Percentiles rank a stretch among this genome's conserved stretches.
Evolutionary conservation across 2,797 vertebrate species (phyloP).

Genomic region (Mormyrops attenuatus): DNA sequence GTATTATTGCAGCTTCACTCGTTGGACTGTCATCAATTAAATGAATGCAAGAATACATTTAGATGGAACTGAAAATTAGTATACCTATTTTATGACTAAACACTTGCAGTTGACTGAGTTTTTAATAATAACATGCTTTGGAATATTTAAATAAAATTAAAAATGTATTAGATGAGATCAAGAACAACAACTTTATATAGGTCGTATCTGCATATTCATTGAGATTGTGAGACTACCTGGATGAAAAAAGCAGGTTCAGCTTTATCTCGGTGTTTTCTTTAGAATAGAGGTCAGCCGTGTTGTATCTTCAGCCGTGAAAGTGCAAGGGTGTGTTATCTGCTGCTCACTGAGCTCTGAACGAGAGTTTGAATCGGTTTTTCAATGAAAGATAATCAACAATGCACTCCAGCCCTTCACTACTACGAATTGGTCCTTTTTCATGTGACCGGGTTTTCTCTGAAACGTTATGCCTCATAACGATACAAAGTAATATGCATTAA

Average conservation of each 20-base stretch:
- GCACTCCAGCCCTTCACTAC: background rate
- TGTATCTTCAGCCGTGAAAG: slow-evolving; percentile 17
- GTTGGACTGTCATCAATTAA: background rate
- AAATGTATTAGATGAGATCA: background rate
- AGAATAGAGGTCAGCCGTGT: background rate
- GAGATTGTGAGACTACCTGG: slow-evolving; percentile 15
- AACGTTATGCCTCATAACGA: background rate
- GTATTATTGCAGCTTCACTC: background rate
- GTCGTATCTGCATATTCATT: background rate
- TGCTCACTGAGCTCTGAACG: background rate
- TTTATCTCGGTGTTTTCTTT: slow-evolving; percentile 17
- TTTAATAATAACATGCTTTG: background rate
- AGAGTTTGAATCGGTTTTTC: background rate
- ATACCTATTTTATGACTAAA: background rate
- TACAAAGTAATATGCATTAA: background rate
- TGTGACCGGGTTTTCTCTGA: background rate
- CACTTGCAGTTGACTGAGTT: background rate
- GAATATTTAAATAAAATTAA: background rate
- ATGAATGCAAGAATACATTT: background rate
- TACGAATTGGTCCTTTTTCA: background rate
- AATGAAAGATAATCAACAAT: background rate
- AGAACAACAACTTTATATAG: background rate
- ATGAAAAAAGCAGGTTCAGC: background rate
- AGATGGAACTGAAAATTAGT: background rate
- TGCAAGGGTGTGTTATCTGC: background rate